A percentile compares a stretch with the other conserved stretches of the same genome.
Conservation (phyloP, 2,113 vertebrate genomes). For the Ariopsis seemanni region DNA sequence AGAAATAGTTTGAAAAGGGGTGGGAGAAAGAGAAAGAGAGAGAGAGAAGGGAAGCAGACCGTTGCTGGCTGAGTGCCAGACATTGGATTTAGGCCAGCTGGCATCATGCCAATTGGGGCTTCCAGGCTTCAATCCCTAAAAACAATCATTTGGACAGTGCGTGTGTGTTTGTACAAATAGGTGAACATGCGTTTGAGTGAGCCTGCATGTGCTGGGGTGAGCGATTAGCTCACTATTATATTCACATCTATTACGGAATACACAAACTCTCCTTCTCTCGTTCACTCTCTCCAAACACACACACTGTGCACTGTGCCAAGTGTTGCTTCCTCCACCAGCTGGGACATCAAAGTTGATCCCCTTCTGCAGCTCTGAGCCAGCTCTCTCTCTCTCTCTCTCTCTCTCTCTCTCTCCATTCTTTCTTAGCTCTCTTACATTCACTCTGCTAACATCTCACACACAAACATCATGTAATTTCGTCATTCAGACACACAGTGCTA, state of each 20-base stretch:
- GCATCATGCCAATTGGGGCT: constrained; percentile 70
- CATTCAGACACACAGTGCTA: neutral
- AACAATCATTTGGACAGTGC: constrained; percentile 76
- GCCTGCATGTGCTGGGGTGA: constrained; percentile 49
- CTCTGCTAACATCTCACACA: neutral
- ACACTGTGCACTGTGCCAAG: constrained; percentile 41
- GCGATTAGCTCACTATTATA: constrained; percentile 53
- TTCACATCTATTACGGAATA: constrained; percentile 51
- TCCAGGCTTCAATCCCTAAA: constrained; percentile 77
- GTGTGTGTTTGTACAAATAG: constrained; percentile 46
- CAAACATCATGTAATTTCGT: neutral
- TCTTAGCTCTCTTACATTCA: constrained; percentile 14
- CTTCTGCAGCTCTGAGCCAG: constrained; percentile 60
- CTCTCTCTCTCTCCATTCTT: constrained; percentile 24
- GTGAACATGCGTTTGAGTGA: constrained; percentile 55
- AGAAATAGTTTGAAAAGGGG: constrained; percentile 53
- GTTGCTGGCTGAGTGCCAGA: constrained; percentile 67
- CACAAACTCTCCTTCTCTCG: constrained; percentile 45
- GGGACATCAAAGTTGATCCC: constrained; percentile 73
- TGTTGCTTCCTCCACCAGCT: constrained; percentile 53
- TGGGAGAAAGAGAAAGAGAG: constrained; percentile 27
- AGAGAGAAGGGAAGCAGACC: constrained; percentile 46
- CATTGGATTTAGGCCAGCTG: constrained; percentile 72
- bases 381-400: constrained; percentile 33
- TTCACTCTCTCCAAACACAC: constrained; percentile 32